A percentile compares a stretch with the other conserved stretches of the same genome.
Evolutionary conservation across 2,113 vertebrate species (phyloP).

Genomic region (Serinus canaria): DNA sequence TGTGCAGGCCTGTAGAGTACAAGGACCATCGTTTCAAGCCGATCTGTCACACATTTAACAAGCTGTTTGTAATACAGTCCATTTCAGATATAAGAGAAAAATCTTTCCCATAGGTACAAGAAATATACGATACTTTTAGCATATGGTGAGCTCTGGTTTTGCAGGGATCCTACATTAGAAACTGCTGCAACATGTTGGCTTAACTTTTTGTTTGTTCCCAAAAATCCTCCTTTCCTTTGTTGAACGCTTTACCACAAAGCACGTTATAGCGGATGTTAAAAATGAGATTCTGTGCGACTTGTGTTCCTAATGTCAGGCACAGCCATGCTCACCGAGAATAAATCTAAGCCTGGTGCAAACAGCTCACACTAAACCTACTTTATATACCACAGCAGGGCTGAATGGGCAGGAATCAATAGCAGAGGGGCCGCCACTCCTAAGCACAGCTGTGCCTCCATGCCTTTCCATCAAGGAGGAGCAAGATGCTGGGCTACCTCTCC

Average conservation of each 20-base stretch:
- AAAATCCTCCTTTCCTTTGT: slow-evolving; percentile 3
- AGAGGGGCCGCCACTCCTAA: not conserved
- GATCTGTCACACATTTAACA: slow-evolving; percentile 68
- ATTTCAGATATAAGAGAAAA: slow-evolving; percentile 56
- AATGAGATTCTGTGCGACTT: not conserved
- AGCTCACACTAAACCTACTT: not conserved
- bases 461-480: not conserved
- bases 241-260: not conserved
- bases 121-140: slow-evolving; percentile 26
- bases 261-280: not conserved
- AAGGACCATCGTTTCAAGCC: slow-evolving; percentile 43
- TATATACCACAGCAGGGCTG: not conserved
- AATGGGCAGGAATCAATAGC: slow-evolving; percentile 4
- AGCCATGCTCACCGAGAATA: not conserved
- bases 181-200: not conserved
- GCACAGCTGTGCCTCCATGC: not conserved
- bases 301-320: not conserved
- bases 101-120: slow-evolving; percentile 42
- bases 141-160: slow-evolving; percentile 3
- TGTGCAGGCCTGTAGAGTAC: slow-evolving; percentile 48
- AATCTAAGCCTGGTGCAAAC: not conserved
- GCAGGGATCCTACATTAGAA: not conserved
- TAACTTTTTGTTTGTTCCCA: not conserved
- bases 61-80: slow-evolving; percentile 72
- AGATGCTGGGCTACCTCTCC: not conserved